Evolutionary conservation across 2,888 invertebrate species (phyloP).

Genomic region (Parasteatoda lunata): DNA sequence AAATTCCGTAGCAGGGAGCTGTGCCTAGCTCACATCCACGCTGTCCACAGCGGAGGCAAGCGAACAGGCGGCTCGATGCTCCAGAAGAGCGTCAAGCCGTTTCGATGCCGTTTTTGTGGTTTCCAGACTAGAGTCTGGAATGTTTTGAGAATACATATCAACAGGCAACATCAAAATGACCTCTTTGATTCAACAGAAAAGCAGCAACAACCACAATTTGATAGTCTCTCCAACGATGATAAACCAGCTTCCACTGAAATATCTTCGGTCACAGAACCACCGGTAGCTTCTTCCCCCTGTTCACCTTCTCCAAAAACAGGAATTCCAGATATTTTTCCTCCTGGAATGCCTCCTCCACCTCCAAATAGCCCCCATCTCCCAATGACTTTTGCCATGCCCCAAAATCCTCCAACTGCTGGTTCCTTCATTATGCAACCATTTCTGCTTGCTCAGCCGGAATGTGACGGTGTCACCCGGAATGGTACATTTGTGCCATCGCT

Average conservation of each 20-base stretch:
- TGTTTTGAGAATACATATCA: constrained; percentile 75
- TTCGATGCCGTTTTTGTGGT: constrained; percentile 74
- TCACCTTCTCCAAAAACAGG: constrained; percentile 70
- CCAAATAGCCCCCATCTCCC: constrained; percentile 72
- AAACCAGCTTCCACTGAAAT: constrained; percentile 68
- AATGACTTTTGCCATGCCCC: constrained; percentile 74
- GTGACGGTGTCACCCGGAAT: constrained; percentile 69
- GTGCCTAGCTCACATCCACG: constrained; percentile 73
- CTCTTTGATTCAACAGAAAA: constrained; percentile 56
- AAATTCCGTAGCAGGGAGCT: constrained; percentile 73
- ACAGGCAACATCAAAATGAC: constrained; percentile 76
- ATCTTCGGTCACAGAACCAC: constrained; percentile 1
- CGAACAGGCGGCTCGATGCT: constrained; percentile 54
- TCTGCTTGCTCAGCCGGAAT: constrained; percentile 81
- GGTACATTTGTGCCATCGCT: constrained; percentile 89
- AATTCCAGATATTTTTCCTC: constrained; percentile 40
- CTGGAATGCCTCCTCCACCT: constrained; percentile 61
- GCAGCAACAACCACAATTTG: constrained; percentile 35
- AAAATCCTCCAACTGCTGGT: constrained; percentile 72
- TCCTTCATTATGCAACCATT: constrained; percentile 93
- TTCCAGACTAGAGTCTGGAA: constrained; percentile 72
- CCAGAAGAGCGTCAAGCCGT: constrained; percentile 70
- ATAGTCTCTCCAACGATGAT: constrained; percentile 27
- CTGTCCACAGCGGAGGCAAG: constrained; percentile 71
- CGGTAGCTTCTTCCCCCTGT: constrained; percentile 24